Conservation (phyloP, 2,113 vertebrate genomes). For the Nannospalax galili region DNA sequence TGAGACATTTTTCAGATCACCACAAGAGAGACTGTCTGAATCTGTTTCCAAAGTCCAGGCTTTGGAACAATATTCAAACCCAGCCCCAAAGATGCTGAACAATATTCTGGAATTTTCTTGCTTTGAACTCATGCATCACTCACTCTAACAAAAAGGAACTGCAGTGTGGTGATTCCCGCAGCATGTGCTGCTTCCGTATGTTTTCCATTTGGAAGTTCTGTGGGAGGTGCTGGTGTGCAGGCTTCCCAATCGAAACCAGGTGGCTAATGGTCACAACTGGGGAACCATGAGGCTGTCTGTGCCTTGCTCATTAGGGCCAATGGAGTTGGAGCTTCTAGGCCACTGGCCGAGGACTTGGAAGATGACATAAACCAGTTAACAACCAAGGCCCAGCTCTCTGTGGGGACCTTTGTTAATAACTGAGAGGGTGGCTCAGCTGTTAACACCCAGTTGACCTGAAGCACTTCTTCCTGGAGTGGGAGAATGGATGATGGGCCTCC, state of each 20-base stretch:
- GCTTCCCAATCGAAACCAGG: constrained; percentile 72
- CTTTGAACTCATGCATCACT: constrained; percentile 71
- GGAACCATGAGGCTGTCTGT: not conserved
- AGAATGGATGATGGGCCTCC: constrained; percentile 39
- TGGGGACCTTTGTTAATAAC: constrained; percentile 50
- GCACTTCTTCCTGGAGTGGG: constrained; percentile 56
- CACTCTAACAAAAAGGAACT: constrained; percentile 69
- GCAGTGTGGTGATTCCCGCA: constrained; percentile 72
- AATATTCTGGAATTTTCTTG: constrained; percentile 56
- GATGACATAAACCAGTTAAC: constrained; percentile 17
- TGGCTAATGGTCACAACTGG: constrained; percentile 65
- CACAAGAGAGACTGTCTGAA: constrained; percentile 46
- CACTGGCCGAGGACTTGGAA: not conserved
- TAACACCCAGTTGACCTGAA: constrained; percentile 43
- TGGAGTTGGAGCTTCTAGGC: constrained; percentile 18
- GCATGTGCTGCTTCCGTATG: constrained; percentile 61
- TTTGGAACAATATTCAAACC: constrained; percentile 40
- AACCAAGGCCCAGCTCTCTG: not conserved
- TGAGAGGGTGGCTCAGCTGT: constrained; percentile 52
- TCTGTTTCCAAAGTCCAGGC: constrained; percentile 59
- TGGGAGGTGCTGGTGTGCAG: constrained; percentile 54
- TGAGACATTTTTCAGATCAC: constrained; percentile 72
- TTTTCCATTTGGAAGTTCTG: constrained; percentile 80
- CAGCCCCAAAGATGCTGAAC: constrained; percentile 48
- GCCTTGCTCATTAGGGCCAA: constrained; percentile 36